Conservation (phyloP, 2,888 invertebrate genomes). For the Lycia hirtaria region DNA sequence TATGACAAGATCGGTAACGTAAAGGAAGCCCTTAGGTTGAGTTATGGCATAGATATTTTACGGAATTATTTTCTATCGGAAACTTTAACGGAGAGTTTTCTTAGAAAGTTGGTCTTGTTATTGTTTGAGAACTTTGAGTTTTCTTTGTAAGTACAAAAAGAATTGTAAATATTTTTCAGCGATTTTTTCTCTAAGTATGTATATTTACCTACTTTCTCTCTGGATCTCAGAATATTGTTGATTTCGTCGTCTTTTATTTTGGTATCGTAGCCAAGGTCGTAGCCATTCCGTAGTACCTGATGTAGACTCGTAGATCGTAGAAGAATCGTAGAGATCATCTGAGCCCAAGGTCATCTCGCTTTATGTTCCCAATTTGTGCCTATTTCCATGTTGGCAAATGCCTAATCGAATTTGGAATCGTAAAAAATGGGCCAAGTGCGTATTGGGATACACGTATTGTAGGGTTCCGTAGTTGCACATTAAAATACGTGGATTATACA, state of each 20-base stretch:
- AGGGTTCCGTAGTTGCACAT: too few species aligned
- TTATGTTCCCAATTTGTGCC: too few species aligned
- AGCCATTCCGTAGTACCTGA: not conserved
- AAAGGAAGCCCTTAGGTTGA: slow-evolving; percentile 43
- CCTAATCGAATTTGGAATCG: too few species aligned
- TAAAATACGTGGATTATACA: too few species aligned
- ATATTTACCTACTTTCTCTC: not conserved
- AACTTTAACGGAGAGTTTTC: slow-evolving; percentile 17
- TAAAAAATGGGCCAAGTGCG: too few species aligned
- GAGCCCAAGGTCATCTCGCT: too few species aligned
- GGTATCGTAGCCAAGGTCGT: not conserved
- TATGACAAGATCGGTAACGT: slow-evolving; percentile 46
- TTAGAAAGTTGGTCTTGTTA: slow-evolving; percentile 3
- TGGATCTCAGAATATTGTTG: not conserved
- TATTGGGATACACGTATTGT: too few species aligned
- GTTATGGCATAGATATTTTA: slow-evolving; percentile 34
- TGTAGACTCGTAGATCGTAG: not conserved
- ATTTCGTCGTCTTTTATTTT: not conserved
- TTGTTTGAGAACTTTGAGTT: slow-evolving; percentile 2
- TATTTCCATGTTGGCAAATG: too few species aligned
- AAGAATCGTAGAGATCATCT: not conserved
- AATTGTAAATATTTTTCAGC: not conserved
- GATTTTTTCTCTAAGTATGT: not conserved
- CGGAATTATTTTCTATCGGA: slow-evolving; percentile 15
- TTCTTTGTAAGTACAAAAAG: not conserved